Base-by-base conservation (phyloP, 2,113 vertebrate genomes). In the Mixornis gularis region DNA sequence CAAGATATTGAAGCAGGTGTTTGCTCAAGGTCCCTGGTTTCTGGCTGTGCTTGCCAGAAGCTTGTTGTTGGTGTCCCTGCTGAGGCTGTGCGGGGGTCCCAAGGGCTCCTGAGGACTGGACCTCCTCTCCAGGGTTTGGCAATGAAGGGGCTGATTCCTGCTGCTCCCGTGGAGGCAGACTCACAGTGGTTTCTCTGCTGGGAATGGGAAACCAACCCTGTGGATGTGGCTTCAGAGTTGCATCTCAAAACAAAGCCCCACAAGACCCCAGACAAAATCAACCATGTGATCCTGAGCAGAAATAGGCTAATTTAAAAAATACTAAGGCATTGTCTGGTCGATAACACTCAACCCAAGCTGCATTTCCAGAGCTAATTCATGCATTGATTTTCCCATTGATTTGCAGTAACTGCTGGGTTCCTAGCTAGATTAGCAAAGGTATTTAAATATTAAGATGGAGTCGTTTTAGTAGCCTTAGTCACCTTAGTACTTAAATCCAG, bases 301-400 rank as follows among this genome's bases (percentile, higher is more conserved):
- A 89, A 53, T 10, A 43, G 63, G 32, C 74, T 87, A 72, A 89
- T 87, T 89, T 69, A 12, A 53, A 90, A 87, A 76, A 36, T 41
- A 41, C 73, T 34, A 20, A 87, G 44, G 24, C 64, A 46, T 48
- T 72, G 41, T 41, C 51, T 53, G 29, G n/a, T 92, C 63, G 0
- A 85, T 95, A 85, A 25, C 46, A 41, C 89, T 86, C 78, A 91
- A 58, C 32, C 29, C 70, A 85, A 69, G 32, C 34, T 93, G 34
- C 73, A 85, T 92, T 90, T 93, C 81, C 74, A 82, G 66, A 85
- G 58, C 70, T 72, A 90, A 92, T 92, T 94, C 65, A 43, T 30
- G 21, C 58, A 94, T 89, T 46, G 93, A 95, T 94, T 93, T 94
- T 88, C 64, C 21, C 51, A 96, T 88, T 83, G 93, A 95, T 95